Base-by-base conservation (phyloP, 2,113 vertebrate genomes). In the Siniperca knerii region DNA sequence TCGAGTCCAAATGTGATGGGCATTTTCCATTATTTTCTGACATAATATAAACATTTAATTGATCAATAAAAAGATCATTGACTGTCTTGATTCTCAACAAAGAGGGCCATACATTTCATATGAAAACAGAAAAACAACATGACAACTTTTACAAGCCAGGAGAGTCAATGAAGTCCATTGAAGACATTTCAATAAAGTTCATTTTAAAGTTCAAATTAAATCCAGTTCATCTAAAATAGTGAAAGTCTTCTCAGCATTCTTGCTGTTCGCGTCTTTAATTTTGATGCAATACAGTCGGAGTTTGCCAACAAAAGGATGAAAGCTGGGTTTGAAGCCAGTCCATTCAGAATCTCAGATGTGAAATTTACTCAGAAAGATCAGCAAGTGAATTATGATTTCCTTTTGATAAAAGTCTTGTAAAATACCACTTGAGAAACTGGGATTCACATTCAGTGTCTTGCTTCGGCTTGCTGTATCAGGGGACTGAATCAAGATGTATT, bases 401-500 rank as follows among this genome's bases (percentile, higher is more conserved):
- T 8, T 4, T 16, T 15, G 3, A 25, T 42, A 13, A 40, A 54
- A 29, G 2, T 42, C 5, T 13, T 0, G 33, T 67, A 10, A 9
- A 6, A 6, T 29, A 67, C 6, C 16, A 33, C 50, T 42, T 33
- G 23, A 37, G 33, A 54, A 37, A 6, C 25, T 76, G 13, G 2
- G 55, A 33, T 33, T 37, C 15, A 29, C 35, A 66, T 54, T 18
- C 23, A 44, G 21, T 29, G 33, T 37, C 13, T 42, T 33, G 40
- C 69, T 73, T 23, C 54, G 77, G 33, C 23, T 8, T 6, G 8
- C n/a, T n/a, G 20, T 58, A 77, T 62, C 18, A 52, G 57, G 25
- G 25, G 13, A 46, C 74, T 65, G 33, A 67, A 67, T 44, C 65
- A 60, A 50, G 74, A 58, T 42, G 44, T 79, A 25, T 65, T 82